phyloP scores from a whole-genome alignment of 30 jellyfish, hydroid and myxozoan species.

The Hydractinia symbiolongicarpus region DNA sequence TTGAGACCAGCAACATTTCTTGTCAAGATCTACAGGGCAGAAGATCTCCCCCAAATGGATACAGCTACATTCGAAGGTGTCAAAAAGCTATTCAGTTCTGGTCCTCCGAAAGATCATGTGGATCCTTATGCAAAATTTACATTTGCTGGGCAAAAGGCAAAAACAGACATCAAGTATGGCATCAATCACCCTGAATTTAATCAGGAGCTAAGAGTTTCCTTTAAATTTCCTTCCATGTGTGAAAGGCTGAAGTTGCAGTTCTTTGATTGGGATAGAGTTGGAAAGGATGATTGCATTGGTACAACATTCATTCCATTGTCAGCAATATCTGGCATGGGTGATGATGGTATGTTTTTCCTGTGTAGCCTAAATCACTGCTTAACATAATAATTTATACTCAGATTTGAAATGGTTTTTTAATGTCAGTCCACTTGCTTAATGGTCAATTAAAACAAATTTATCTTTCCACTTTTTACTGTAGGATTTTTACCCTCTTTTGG shows the following conservation, averaged over 20 bases:
- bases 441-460: not conserved
- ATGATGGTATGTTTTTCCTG: slow-evolving; percentile 45
- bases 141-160: slow-evolving; percentile 79
- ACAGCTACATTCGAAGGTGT: slow-evolving; percentile 63
- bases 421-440: not conserved
- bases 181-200: slow-evolving; percentile 80
- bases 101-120: slow-evolving; percentile 59
- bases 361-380: too few species aligned
- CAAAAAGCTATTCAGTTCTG: slow-evolving; percentile 45
- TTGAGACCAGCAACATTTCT: slow-evolving; percentile 84
- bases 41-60: slow-evolving; percentile 92
- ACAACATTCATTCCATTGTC: slow-evolving; percentile 59
- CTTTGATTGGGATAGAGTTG: slow-evolving; percentile 89
- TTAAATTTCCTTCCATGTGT: slow-evolving; percentile 90
- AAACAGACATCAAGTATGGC: slow-evolving; percentile 45
- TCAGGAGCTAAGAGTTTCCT: slow-evolving; percentile 75
- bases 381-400: too few species aligned
- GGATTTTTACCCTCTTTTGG: slow-evolving; percentile 92
- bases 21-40: slow-evolving; percentile 76
- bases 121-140: slow-evolving; percentile 68
- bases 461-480: not conserved
- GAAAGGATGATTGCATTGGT: slow-evolving; percentile 86
- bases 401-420: too few species aligned
- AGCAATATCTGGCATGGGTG: slow-evolving; percentile 76
- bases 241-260: slow-evolving; percentile 75